phyloP scores from a whole-genome alignment of 2,888 invertebrate genomes.

The Nymphalis urticae region DNA sequence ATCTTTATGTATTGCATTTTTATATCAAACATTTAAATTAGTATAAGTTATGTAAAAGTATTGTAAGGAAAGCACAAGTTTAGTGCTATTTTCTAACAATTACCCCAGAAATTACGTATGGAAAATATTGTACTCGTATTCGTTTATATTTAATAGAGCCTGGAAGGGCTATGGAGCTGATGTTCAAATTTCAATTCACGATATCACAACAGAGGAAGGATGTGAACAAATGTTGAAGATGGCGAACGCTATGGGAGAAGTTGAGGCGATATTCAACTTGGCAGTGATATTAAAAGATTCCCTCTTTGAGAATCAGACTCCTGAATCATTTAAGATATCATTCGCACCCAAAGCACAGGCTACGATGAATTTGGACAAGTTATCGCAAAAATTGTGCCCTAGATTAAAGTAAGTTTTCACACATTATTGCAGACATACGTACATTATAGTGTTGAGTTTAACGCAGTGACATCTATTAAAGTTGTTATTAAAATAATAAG shows the following conservation, averaged over 20 bases:
- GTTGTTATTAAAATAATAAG: no score
- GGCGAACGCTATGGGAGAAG: constrained; percentile 84
- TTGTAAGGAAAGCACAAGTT: no score
- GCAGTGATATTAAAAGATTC: constrained; percentile 91
- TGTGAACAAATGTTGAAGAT: constrained; percentile 85
- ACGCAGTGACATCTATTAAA: no score
- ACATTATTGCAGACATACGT: no score
- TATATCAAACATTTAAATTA: background rate
- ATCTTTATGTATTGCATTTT: background rate
- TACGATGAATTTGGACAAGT: constrained; percentile 87
- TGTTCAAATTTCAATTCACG: constrained; percentile 85
- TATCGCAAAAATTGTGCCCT: constrained; percentile 67
- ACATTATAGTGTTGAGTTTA: no score
- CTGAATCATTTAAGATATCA: constrained; percentile 85
- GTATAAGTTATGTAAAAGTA: no score
- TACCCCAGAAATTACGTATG: no score
- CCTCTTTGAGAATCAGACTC: constrained; percentile 88
- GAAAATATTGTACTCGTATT: no score
- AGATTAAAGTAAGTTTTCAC: constrained; percentile 57
- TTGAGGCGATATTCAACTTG: constrained; percentile 94
- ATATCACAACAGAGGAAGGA: constrained; percentile 86
- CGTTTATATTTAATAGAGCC: constrained; percentile 59
- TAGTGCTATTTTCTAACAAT: no score
- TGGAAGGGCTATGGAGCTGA: constrained; percentile 88
- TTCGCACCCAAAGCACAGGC: constrained; percentile 90